Evolutionary conservation across 1,140 invertebrate species (phyloP).

Genomic region (Ceratosolen fusciceps): DNA sequence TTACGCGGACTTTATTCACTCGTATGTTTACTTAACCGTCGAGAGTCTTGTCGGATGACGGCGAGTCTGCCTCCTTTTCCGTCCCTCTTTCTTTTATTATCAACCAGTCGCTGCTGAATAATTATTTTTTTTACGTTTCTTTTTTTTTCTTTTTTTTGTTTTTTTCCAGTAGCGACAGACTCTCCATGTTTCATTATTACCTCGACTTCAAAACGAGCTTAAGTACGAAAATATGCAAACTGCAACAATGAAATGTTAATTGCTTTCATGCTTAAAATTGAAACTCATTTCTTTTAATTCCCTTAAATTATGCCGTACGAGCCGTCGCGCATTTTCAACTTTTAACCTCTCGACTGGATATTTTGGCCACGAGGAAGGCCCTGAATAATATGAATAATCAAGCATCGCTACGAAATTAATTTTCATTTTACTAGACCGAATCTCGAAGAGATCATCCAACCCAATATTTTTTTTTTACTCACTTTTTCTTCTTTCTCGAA

Average conservation of each 20-base stretch:
- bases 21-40: not conserved
- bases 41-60: not conserved
- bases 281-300: not conserved
- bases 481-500: too few species aligned
- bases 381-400: too few species aligned
- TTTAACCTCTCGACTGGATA: too few species aligned
- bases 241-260: not conserved
- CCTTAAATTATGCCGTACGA: not conserved
- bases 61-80: not conserved
- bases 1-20: conserved; percentile 2
- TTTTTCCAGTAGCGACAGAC: not conserved
- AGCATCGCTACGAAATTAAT: too few species aligned
- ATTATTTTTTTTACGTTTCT: not conserved
- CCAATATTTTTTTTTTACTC: too few species aligned
- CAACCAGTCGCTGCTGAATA: not conserved
- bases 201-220: not conserved
- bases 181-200: not conserved
- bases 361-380: too few species aligned
- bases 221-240: not conserved
- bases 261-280: not conserved
- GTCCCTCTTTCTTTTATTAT: not conserved
- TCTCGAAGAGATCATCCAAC: too few species aligned
- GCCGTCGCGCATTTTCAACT: not conserved
- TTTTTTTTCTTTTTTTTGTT: too few species aligned
- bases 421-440: too few species aligned